Percentiles rank a stretch among this genome's conserved stretches.
Evolutionary conservation across 2,888 invertebrate genomes (phyloP).

Genomic region (Entomobrya proxima): DNA sequence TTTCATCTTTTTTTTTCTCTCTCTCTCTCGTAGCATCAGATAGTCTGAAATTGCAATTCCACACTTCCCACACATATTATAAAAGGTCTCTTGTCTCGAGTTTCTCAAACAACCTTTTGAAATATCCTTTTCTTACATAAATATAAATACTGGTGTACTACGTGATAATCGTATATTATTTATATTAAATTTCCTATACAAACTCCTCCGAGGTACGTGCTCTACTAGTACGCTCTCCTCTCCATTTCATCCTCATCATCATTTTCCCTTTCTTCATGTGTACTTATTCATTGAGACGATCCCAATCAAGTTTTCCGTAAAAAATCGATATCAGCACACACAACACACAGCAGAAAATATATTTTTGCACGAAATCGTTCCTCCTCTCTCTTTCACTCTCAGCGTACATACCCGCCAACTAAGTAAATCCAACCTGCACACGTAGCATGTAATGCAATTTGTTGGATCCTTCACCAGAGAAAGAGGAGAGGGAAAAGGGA

Average conservation of each 20-base stretch:
- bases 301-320: conserved; percentile 51
- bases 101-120: background rate
- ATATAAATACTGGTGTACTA: background rate
- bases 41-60: background rate
- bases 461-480: conserved; percentile 24
- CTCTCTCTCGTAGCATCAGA: background rate
- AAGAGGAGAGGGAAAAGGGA: background rate
- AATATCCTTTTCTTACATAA: background rate
- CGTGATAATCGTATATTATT: background rate
- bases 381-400: conserved; percentile 24
- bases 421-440: conserved; percentile 35
- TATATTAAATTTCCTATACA: background rate
- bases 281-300: conserved; percentile 24
- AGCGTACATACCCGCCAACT: background rate
- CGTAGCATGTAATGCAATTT: conserved; percentile 45
- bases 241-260: background rate
- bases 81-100: background rate
- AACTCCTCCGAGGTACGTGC: background rate
- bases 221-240: background rate
- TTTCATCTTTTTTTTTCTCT: conserved; percentile 31
- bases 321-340: conserved; percentile 57
- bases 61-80: background rate
- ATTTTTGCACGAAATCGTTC: conserved; percentile 44
- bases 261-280: background rate
- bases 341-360: conserved; percentile 25